phyloP scores from a whole-genome alignment of 2,797 vertebrate genomes.

The Pseudochirops corinnae region DNA sequence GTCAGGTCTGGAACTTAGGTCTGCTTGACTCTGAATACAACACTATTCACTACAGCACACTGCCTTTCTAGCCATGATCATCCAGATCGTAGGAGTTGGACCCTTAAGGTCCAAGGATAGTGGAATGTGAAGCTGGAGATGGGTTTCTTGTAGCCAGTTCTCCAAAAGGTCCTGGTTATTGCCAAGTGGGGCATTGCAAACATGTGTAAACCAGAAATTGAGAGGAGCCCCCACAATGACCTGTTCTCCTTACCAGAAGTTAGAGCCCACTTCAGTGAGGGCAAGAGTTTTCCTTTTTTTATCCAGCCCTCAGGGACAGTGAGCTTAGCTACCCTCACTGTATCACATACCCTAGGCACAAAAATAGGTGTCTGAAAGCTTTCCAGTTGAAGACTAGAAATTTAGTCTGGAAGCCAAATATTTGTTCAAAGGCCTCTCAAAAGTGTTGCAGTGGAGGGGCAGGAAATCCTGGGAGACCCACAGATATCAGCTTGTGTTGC shows the following conservation, averaged over 20 bases:
- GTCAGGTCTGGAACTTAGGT: not conserved
- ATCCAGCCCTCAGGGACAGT: not conserved
- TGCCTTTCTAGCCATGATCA: not conserved
- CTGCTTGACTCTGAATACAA: not conserved
- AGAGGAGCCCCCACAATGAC: not conserved
- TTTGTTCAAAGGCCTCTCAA: constrained; percentile 80
- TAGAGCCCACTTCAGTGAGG: not conserved
- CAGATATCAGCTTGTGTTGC: constrained; percentile 72
- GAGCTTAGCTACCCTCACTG: not conserved
- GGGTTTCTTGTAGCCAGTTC: not conserved
- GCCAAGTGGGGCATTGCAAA: not conserved
- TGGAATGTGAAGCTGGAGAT: not conserved
- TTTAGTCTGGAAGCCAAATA: constrained; percentile 81
- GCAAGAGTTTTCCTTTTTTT: not conserved
- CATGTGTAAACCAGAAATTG: not conserved
- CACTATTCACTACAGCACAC: not conserved
- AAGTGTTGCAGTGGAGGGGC: constrained; percentile 70
- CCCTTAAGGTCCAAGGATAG: not conserved
- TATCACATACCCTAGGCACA: not conserved
- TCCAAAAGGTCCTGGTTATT: not conserved
- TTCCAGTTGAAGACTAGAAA: constrained; percentile 45
- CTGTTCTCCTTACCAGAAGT: not conserved
- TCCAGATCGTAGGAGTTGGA: not conserved
- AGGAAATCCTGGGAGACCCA: constrained; percentile 74
- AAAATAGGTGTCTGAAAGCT: constrained; percentile 71